Evolutionary conservation across 1,140 invertebrate species (phyloP), one percentile per base, ranked within the genome.

Genomic region (Bombus waltoni): DNA sequence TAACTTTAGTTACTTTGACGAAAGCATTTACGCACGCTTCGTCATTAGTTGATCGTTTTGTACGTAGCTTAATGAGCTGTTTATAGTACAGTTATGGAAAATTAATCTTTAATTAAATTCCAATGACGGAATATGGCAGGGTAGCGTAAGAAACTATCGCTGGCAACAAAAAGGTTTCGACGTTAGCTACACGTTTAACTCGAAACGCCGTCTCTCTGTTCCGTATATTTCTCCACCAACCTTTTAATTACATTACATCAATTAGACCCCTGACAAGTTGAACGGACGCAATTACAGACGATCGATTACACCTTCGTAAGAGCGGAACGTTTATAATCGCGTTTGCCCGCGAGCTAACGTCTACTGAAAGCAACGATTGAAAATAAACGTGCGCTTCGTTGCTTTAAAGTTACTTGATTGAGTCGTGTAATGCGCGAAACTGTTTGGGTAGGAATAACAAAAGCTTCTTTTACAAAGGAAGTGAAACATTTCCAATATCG

Each of bases 91-190:
- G 28, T 28, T 38, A 73, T 32, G 59, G 75, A 32, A 25, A 77
- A 78, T 81, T 76, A 81, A 91, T n/a, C 92, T 93, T 93, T 91
- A 93, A 93, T 93, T 93, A 93, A 92, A 92, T 90, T 90, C 83
- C 83, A 91, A 89, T 91, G 93, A 93, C 91, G 90, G 82, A 8
- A 57, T 5, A 11, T 35, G 10, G 3, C 2, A 47, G 10, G 18
- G 18, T 2, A 3, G n/a, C 18, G 22, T 59, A 42, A 62, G 38
- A 32, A 42, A 42, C 4, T 35, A n/a, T 5, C 53, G 6, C 11
- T 62, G 32, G 35, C 25, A 9, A n/a, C 25, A 77, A 40, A 40
- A 77, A 40, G 15, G 25, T 10, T 18, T 38, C 38, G 13, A 40
- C 3, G 9, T 28, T n/a, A 5, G 18, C 13, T 32, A 11, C 28